These are phyloP conservation scores for Clinocottus analis DNA, from an alignment of 2,113 vertebrate genomes.

Conservation along the genomic window DNA sequence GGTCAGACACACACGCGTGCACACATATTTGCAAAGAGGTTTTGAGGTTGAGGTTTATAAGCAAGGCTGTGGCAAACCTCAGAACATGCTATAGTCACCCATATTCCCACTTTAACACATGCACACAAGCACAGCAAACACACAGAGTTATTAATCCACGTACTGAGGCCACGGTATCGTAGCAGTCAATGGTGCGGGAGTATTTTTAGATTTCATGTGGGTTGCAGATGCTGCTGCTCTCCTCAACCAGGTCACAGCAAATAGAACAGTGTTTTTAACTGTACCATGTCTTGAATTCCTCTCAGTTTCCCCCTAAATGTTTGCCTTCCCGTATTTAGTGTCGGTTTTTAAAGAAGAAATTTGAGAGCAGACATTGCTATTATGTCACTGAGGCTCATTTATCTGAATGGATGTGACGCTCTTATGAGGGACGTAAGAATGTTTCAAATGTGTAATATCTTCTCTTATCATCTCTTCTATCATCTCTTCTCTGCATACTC, in stretches of 20 bases:
- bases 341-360: not conserved
- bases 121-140: slow-evolving; percentile 26
- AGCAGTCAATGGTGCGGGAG: slow-evolving; percentile 73
- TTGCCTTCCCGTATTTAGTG: not conserved
- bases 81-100: not conserved
- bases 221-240: slow-evolving; percentile 78
- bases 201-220: slow-evolving; percentile 81
- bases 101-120: slow-evolving; percentile 32
- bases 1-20: not conserved
- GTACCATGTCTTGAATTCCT: slow-evolving; percentile 29
- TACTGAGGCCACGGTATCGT: slow-evolving; percentile 63
- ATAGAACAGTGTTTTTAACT: slow-evolving; percentile 56
- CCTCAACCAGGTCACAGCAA: slow-evolving; percentile 71
- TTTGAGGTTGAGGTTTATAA: slow-evolving; percentile 26
- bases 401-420: too few relatives aligned
- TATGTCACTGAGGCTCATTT: too few relatives aligned
- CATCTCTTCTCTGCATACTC: not conserved
- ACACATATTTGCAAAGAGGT: slow-evolving; percentile 1
- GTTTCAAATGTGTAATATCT: not conserved
- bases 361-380: not conserved
- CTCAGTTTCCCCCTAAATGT: slow-evolving; percentile 9
- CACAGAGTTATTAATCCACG: slow-evolving; percentile 55
- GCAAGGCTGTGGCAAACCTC: slow-evolving; percentile 13
- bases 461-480: not conserved
- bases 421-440: too few relatives aligned